These are phyloP conservation scores for Rhopilema esculentum DNA, from an alignment of 30 jellyfish, hydroid and myxozoan species.

Conservation along the genomic window DNA sequence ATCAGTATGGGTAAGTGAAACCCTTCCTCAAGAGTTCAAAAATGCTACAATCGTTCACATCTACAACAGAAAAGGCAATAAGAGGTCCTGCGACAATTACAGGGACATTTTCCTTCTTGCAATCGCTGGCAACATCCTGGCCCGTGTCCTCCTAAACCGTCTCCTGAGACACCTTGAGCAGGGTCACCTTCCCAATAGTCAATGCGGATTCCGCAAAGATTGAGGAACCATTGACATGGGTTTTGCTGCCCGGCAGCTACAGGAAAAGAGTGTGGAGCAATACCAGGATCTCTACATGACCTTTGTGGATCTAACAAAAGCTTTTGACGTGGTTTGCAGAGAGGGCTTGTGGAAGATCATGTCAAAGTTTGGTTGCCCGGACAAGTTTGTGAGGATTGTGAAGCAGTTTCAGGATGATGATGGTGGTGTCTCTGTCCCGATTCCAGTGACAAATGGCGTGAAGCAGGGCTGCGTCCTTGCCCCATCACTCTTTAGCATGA, in stretches of 20 bases:
- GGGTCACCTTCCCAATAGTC: neutral
- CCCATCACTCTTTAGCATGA: neutral
- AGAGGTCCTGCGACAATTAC: conserved; percentile 20
- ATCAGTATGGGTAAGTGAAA: neutral
- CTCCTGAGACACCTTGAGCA: conserved; percentile 1
- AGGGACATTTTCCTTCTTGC: conserved; percentile 22
- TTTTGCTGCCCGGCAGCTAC: neutral
- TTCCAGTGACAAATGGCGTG: neutral
- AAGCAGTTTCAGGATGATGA: neutral
- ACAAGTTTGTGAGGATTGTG: neutral
- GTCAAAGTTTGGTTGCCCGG: neutral
- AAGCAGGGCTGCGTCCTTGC: conserved; percentile 19
- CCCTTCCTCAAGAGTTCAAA: conserved; percentile 37
- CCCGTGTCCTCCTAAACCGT: conserved; percentile 32
- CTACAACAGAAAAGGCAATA: conserved; percentile 30
- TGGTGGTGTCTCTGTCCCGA: neutral
- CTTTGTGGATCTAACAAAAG: neutral
- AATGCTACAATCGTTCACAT: conserved; percentile 31
- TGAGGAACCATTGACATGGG: neutral
- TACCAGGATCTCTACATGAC: neutral
- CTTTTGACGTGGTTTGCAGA: neutral
- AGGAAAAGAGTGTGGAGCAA: neutral
- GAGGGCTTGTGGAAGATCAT: neutral
- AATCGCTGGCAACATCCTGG: conserved; percentile 44
- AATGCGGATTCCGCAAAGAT: neutral